Evolutionary conservation across 2,113 vertebrate species (phyloP).

Genomic region (Podilymbus podiceps): DNA sequence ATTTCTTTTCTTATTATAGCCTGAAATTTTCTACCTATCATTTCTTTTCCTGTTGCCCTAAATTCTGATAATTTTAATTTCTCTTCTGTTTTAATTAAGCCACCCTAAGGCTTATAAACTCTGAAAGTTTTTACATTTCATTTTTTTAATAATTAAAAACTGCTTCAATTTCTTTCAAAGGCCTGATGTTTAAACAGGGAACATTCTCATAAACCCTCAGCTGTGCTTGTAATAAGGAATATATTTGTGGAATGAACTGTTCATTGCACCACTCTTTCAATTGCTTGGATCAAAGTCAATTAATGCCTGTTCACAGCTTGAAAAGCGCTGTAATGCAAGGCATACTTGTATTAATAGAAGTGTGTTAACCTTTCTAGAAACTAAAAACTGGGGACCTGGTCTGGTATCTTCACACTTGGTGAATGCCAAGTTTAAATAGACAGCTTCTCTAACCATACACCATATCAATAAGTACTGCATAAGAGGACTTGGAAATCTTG

Average conservation of each 20-base stretch:
- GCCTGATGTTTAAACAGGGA: neutral
- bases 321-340: neutral
- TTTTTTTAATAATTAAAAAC: conserved; percentile 34
- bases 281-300: conserved; percentile 37
- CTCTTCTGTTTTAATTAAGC: conserved; percentile 27
- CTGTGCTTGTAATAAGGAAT: neutral
- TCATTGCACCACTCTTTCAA: neutral
- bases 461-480: neutral
- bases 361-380: neutral
- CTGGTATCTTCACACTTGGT: neutral
- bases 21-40: neutral
- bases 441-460: neutral
- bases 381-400: neutral
- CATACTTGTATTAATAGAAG: conserved; percentile 4
- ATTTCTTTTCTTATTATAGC: neutral
- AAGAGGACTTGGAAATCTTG: neutral
- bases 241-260: neutral
- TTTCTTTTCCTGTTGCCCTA: neutral
- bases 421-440: neutral
- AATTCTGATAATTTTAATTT: conserved; percentile 22
- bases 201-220: neutral
- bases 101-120: conserved; percentile 2
- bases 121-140: neutral
- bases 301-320: conserved; percentile 19
- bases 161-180: conserved; percentile 1